Evolutionary conservation across 2,797 vertebrate species (phyloP).

Genomic region (Anomalospiza imberbis): DNA sequence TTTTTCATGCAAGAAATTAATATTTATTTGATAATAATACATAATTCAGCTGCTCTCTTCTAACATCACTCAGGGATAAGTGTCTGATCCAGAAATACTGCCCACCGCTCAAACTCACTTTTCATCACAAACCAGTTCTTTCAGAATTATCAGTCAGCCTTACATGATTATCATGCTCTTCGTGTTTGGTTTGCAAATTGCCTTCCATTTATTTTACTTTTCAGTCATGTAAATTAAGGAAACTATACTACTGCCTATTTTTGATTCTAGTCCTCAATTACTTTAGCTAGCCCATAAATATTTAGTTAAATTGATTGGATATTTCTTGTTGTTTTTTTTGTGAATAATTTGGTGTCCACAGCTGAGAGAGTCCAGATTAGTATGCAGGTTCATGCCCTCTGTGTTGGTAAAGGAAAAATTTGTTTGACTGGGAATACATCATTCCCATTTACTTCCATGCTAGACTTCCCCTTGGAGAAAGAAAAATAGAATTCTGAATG

Average conservation of each 20-base stretch:
- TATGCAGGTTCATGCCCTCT: not conserved
- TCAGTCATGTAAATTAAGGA: not conserved
- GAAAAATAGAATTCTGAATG: not conserved
- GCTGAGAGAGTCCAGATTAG: not conserved
- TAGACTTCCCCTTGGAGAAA: not conserved
- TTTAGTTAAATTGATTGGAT: not conserved
- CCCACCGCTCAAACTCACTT: not conserved
- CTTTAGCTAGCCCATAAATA: not conserved
- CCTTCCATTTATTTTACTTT: not conserved
- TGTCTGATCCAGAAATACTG: not conserved
- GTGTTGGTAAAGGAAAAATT: not conserved
- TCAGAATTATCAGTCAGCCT: not conserved
- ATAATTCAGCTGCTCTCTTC: conserved; percentile 23
- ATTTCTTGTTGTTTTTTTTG: not conserved
- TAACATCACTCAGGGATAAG: not conserved
- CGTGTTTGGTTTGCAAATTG: not conserved
- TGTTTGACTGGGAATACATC: not conserved
- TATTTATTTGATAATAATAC: conserved; percentile 45
- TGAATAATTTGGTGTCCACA: not conserved
- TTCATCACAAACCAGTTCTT: not conserved
- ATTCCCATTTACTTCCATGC: not conserved
- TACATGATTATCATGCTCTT: not conserved
- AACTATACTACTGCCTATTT: not conserved
- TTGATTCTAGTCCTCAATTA: not conserved
- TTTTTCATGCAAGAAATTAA: conserved; percentile 7